Conservation (phyloP, 2,888 invertebrate genomes). For the Oithona nana region DNA sequence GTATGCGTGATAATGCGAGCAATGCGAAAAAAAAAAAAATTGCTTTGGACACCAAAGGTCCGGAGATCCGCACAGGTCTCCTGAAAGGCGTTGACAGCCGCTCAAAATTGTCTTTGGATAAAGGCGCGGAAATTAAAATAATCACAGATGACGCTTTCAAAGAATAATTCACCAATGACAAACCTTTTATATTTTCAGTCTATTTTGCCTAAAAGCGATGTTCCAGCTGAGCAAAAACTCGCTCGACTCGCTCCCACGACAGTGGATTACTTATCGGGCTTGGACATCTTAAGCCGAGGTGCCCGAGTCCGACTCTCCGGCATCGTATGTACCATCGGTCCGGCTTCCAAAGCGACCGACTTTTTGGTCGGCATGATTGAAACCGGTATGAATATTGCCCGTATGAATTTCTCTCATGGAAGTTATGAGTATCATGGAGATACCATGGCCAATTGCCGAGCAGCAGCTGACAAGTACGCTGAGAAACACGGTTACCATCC, state of each 20-base stretch:
- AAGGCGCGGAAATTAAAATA: slow-evolving; percentile 58
- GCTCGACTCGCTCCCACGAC: slow-evolving; percentile 36
- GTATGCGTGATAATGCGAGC: too few species aligned
- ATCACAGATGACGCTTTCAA: slow-evolving; percentile 56
- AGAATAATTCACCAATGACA: slow-evolving; percentile 53
- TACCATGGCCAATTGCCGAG: slow-evolving; percentile 69
- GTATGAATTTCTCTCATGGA: slow-evolving; percentile 86
- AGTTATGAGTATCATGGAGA: slow-evolving; percentile 82
- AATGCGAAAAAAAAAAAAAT: too few species aligned
- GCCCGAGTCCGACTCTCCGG: slow-evolving; percentile 60
- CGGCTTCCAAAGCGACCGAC: slow-evolving; percentile 57
- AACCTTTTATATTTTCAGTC: slow-evolving; percentile 36
- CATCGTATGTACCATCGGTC: slow-evolving; percentile 90
- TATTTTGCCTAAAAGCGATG: slow-evolving; percentile 6
- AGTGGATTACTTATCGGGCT: slow-evolving; percentile 77
- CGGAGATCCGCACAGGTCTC: slow-evolving; percentile 90
- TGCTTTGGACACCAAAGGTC: slow-evolving; percentile 93
- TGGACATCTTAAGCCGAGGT: slow-evolving; percentile 80
- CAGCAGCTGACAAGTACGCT: slow-evolving; percentile 53
- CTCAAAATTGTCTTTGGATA: slow-evolving; percentile 64
- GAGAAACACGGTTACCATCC: slow-evolving; percentile 46
- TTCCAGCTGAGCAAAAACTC: slow-evolving; percentile 21
- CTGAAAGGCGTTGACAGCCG: slow-evolving; percentile 42
- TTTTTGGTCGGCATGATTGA: slow-evolving; percentile 82
- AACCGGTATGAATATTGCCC: slow-evolving; percentile 89